phyloP scores from a whole-genome alignment of 1,140 invertebrate species.

The Bombus vancouverensis region DNA sequence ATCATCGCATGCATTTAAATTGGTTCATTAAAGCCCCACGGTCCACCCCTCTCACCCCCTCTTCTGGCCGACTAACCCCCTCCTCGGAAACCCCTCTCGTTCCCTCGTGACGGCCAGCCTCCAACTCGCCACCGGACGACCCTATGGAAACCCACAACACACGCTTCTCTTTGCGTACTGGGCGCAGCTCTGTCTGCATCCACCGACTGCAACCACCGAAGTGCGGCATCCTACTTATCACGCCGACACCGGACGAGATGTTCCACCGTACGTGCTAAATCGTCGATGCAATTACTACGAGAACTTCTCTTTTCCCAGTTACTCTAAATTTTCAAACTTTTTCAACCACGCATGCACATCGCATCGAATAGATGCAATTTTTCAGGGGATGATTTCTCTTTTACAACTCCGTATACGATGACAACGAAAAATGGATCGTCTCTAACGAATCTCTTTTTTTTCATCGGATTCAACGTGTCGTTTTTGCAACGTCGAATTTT shows the following conservation, averaged over 20 bases:
- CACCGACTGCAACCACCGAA: slow-evolving; percentile 46
- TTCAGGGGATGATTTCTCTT: neutral
- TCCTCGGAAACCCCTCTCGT: slow-evolving; percentile 53
- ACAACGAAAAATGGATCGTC: too few species aligned
- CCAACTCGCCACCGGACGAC: slow-evolving; percentile 74
- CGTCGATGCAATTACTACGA: slow-evolving; percentile 39
- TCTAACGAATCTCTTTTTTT: neutral
- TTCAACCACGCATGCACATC: neutral
- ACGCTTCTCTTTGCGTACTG: slow-evolving; percentile 52
- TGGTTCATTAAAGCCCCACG: slow-evolving; percentile 82
- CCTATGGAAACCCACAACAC: slow-evolving; percentile 65
- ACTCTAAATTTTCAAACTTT: slow-evolving; percentile 2
- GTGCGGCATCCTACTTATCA: slow-evolving; percentile 67
- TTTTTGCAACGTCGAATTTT: too few species aligned
- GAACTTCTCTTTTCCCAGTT: slow-evolving; percentile 1
- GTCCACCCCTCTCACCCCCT: slow-evolving; percentile 60
- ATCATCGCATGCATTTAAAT: slow-evolving; percentile 84
- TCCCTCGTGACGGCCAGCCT: slow-evolving; percentile 63
- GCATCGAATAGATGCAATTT: neutral
- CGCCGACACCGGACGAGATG: slow-evolving; percentile 53
- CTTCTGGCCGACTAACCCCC: slow-evolving; percentile 58
- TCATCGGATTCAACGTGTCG: neutral
- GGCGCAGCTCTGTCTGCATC: slow-evolving; percentile 29
- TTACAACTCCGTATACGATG: neutral
- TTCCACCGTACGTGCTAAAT: slow-evolving; percentile 51